A percentile compares a stretch with the other conserved stretches of the same genome.
These are phyloP conservation scores for Spisula solida DNA, from an alignment of 2,888 invertebrate species.

Conservation along the genomic window DNA sequence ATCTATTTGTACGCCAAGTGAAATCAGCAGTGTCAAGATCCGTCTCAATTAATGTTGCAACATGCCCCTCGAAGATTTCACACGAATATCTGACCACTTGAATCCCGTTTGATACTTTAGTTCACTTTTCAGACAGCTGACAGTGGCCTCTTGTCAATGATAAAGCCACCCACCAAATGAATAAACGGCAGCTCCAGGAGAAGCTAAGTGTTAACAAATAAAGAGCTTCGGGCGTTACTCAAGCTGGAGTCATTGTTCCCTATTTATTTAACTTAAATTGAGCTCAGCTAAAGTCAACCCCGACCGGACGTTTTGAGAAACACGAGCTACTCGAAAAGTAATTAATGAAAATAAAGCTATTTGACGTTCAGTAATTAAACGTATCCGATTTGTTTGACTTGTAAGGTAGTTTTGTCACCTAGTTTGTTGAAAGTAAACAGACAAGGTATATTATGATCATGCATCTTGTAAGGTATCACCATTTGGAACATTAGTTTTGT, in stretches of 20 bases:
- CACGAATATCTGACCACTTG: slow-evolving; percentile 41
- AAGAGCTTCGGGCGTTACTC: slow-evolving; percentile 45
- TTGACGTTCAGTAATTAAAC: slow-evolving; percentile 62
- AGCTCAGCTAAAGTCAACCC: slow-evolving; percentile 63
- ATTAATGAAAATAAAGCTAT: slow-evolving; percentile 69
- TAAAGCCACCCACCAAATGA: slow-evolving; percentile 47
- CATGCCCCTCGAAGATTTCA: slow-evolving; percentile 26
- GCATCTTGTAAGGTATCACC: background rate
- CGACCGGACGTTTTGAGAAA: slow-evolving; percentile 61
- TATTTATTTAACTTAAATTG: slow-evolving; percentile 68
- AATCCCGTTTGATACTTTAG: slow-evolving; percentile 28
- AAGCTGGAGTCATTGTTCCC: slow-evolving; percentile 55
- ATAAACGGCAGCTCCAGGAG: background rate
- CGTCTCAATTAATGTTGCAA: slow-evolving; percentile 37
- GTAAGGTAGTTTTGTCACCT: slow-evolving; percentile 26
- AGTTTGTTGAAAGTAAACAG: slow-evolving; percentile 30
- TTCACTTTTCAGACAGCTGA: slow-evolving; percentile 50
- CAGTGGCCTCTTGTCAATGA: slow-evolving; percentile 34
- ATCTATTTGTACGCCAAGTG: background rate
- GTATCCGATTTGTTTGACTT: slow-evolving; percentile 54
- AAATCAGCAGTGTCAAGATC: slow-evolving; percentile 16
- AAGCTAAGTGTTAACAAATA: slow-evolving; percentile 53
- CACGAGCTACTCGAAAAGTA: slow-evolving; percentile 65
- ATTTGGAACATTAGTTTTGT: background rate
- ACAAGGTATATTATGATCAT: slow-evolving; percentile 3